Conservation (phyloP, 2,797 vertebrate genomes). For the Spinus pinus region DNA sequence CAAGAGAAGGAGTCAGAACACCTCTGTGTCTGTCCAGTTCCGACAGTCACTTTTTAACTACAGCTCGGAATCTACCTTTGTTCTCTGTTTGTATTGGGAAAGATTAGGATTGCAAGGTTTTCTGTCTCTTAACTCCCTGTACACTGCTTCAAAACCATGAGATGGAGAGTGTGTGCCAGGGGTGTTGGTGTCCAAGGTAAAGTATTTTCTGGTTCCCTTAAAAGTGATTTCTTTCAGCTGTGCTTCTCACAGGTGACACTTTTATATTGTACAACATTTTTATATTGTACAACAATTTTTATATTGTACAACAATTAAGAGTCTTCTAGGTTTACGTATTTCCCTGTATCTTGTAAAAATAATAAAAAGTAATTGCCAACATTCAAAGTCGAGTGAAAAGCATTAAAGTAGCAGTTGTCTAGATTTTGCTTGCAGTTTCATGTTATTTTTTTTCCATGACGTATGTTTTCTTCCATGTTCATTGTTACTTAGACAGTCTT, state of each 20-base stretch:
- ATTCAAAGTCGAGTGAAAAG: neutral
- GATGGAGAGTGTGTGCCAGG: neutral
- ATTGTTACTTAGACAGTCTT: neutral
- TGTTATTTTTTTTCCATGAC: neutral
- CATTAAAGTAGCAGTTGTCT: neutral
- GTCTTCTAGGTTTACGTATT: neutral
- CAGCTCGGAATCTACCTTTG: neutral
- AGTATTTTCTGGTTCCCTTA: neutral
- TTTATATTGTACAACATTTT: neutral
- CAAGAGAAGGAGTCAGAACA: neutral
- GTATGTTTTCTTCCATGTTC: neutral
- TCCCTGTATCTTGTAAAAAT: neutral
- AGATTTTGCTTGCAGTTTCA: neutral
- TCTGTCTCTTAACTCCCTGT: neutral
- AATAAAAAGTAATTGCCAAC: neutral
- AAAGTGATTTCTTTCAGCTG: neutral
- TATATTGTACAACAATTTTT: neutral
- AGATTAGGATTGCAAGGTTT: neutral
- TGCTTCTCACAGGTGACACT: neutral
- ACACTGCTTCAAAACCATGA: neutral
- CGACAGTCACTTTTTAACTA: neutral
- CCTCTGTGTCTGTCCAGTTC: conserved; percentile 6
- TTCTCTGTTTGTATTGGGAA: neutral
- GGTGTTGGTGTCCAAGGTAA: neutral
- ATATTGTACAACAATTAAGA: neutral